Evolutionary conservation across 1,140 invertebrate species (phyloP).

Genomic region (Amyelois transitella): DNA sequence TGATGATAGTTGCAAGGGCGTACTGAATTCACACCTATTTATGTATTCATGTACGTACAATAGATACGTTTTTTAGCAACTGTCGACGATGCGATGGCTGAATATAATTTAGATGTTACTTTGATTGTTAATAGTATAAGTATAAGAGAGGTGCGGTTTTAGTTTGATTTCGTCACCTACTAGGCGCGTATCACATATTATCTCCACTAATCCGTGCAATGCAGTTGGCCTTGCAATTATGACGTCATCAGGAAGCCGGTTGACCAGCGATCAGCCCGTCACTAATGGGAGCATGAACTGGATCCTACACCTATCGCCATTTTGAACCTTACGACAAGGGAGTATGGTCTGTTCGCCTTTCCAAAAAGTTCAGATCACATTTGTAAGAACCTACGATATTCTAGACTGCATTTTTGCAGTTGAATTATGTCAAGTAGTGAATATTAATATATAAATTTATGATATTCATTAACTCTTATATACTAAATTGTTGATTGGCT

Average conservation of each 20-base stretch:
- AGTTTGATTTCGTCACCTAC: background rate
- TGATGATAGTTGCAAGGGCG: background rate
- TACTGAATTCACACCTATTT: slow-evolving; percentile 1
- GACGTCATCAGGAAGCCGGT: slow-evolving; percentile 28
- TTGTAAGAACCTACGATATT: slow-evolving; percentile 12
- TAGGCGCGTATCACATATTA: background rate
- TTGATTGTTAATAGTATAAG: too few species aligned
- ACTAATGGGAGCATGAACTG: slow-evolving; percentile 21
- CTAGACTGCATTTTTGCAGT: background rate
- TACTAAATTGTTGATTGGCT: too few species aligned
- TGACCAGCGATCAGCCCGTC: slow-evolving; percentile 21
- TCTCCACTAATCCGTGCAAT: slow-evolving; percentile 15
- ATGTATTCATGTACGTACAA: background rate
- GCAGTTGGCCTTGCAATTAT: slow-evolving; percentile 21
- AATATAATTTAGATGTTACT: background rate
- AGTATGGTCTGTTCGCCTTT: background rate
- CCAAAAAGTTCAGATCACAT: background rate
- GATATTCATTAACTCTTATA: background rate
- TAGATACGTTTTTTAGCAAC: background rate
- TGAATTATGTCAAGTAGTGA: background rate
- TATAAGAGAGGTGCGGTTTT: too few species aligned
- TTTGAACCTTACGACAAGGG: background rate
- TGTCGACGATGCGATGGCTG: background rate
- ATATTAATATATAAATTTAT: background rate
- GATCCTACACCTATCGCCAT: background rate